Base-by-base conservation (phyloP, 2,888 invertebrate species). In the Heliconius charithonia region DNA sequence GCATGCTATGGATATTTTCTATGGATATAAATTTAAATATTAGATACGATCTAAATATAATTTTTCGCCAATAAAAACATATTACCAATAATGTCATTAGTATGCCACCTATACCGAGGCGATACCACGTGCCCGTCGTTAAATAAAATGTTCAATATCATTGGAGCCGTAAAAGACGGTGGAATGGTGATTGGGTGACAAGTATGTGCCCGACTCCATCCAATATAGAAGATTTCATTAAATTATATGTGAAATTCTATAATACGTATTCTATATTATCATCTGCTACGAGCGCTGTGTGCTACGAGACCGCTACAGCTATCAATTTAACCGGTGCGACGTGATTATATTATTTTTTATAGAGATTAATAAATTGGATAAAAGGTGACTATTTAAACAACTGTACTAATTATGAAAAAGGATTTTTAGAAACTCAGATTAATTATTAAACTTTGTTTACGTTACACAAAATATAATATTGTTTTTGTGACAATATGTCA, bases 141-240 rank as follows among this genome's bases (percentile, higher is more conserved):
- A 88, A 88, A 90, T 88, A 87, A 88, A 90, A 90, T 86, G 86
- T 89, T 88, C 88, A 86, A 86, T 89, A 89, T 86, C 87, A 87
- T 86, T 84, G 83, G 81, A 84, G 81, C 83, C 85, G 85, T 88
- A 87, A 90, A 88, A 87, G 86, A 87, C 89, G 89, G 91, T 87
- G 87, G 51, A 87, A 87, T 85, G 86, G 85, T 86, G 85, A 90
- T 89, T 86, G 88, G 87, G 91, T 92, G 91, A 89, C 89, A 90
- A 93, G 88, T 89, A 88, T 89, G 87, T 86, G 85, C 87, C 83
- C 86, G 89, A 85, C 87, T 87, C 84, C 84, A 87, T 85, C 86
- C 87, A 87, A 89, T 83, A 88, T 74, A 22, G 62, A 51, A 67
- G 66, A 56, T 37, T 22, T 25, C 51, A 74, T 75, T 76, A 78